phyloP scores from a whole-genome alignment of 2,797 vertebrate species.

The Lepilemur ruficaudatus region DNA sequence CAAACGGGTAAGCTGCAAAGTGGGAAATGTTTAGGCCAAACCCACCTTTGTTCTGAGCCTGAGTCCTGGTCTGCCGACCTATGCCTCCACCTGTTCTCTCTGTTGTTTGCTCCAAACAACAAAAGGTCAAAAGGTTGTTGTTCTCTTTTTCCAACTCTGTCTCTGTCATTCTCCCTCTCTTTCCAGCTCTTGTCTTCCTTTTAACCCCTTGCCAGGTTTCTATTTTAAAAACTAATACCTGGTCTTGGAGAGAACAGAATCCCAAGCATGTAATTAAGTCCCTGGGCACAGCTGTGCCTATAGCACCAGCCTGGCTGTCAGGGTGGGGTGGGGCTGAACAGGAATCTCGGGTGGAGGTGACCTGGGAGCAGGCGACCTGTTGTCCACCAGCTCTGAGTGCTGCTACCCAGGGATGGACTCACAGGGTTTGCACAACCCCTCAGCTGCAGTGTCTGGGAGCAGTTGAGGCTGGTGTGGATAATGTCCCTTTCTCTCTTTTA shows the following conservation, averaged over 20 bases:
- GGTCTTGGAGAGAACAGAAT: slow-evolving; percentile 50
- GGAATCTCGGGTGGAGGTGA: neutral
- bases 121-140: slow-evolving; percentile 21
- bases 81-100: neutral
- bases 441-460: neutral
- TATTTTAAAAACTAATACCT: slow-evolving; percentile 76
- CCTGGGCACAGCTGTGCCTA: slow-evolving; percentile 16
- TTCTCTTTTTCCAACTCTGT: neutral
- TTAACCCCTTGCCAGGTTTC: slow-evolving; percentile 34
- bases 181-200: neutral
- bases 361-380: neutral
- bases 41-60: neutral
- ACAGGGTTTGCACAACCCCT: neutral
- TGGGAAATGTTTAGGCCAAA: neutral
- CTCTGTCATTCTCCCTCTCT: neutral
- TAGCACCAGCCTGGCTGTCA: neutral
- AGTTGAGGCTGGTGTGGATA: neutral
- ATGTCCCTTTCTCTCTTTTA: neutral
- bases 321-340: neutral
- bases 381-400: neutral
- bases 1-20: neutral
- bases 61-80: neutral
- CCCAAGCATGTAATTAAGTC: slow-evolving; percentile 64
- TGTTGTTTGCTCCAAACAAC: neutral
- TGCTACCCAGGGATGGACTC: fast-evolving